Percentiles rank a stretch among this genome's conserved stretches.
Evolutionary conservation across 2,113 vertebrate genomes (phyloP).

Genomic region (Pseudolaguvia tuberculata): DNA sequence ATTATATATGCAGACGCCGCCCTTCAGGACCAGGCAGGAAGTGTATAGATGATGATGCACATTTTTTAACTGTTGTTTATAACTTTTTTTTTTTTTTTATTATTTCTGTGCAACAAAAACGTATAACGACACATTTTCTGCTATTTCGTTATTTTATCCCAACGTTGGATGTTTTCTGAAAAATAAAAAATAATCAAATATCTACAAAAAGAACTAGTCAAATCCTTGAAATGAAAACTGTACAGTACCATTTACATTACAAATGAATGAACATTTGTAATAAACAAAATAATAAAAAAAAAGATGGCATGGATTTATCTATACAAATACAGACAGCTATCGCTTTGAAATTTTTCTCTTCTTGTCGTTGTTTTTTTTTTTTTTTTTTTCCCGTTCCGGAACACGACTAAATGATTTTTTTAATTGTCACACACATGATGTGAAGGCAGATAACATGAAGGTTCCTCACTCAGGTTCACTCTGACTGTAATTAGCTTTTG

Average conservation of each 20-base stretch:
- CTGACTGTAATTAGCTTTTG: constrained; percentile 10
- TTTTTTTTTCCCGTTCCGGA: too few species aligned
- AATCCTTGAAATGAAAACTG: constrained; percentile 96
- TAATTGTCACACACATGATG: constrained; percentile 53
- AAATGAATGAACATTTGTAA: constrained; percentile 66
- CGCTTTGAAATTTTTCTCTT: constrained; percentile 68
- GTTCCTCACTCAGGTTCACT: not conserved
- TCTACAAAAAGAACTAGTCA: constrained; percentile 85
- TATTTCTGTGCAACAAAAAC: constrained; percentile 65
- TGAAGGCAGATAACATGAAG: constrained; percentile 18
- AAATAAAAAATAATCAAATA: constrained; percentile 86
- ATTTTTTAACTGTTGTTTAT: constrained; percentile 44
- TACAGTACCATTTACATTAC: constrained; percentile 96
- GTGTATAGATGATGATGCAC: constrained; percentile 58
- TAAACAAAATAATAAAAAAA: constrained; percentile 64
- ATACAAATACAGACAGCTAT: constrained; percentile 86
- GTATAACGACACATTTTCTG: constrained; percentile 73
- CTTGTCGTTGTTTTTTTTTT: constrained; percentile 22
- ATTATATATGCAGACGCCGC: constrained; percentile 83
- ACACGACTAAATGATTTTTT: constrained; percentile 35
- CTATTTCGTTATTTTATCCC: constrained; percentile 52
- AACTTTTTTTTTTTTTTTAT: constrained; percentile 60
- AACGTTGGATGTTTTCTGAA: constrained; percentile 54
- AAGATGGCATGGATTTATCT: constrained; percentile 73
- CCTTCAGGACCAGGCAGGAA: constrained; percentile 70